Evolutionary conservation across 2,888 invertebrate species (phyloP).

Genomic region (Dolichopus griseipennis): DNA sequence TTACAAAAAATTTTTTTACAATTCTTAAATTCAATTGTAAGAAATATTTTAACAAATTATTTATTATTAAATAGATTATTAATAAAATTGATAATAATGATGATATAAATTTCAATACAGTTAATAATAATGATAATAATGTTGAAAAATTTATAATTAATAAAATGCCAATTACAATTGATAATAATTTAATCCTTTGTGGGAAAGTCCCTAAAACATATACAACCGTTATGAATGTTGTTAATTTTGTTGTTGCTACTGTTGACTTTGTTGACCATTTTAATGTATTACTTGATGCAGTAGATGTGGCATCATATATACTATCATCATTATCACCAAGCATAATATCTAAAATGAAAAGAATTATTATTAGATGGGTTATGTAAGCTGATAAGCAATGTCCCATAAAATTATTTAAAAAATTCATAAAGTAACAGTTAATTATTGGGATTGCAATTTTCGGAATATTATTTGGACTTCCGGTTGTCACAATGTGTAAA

Average conservation of each 20-base stretch:
- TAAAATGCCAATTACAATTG: neutral
- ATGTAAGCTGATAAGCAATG: too few relatives aligned
- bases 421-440: too few relatives aligned
- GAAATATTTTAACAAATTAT: neutral
- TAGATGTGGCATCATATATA: neutral
- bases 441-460: too few relatives aligned
- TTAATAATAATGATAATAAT: neutral
- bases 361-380: too few relatives aligned
- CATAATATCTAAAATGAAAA: neutral
- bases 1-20: neutral
- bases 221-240: neutral
- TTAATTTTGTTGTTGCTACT: neutral
- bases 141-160: neutral
- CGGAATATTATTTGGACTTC: too few relatives aligned
- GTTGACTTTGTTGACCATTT: neutral
- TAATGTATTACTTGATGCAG: neutral
- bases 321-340: constrained; percentile 3
- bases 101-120: neutral
- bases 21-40: neutral
- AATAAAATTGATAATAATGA: neutral
- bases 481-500: too few relatives aligned
- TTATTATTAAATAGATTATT: neutral
- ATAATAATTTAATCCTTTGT: neutral
- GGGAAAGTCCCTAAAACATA: neutral
- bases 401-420: too few relatives aligned